Base-by-base conservation (phyloP, 2,888 invertebrate genomes). In the Carcina quercana region DNA sequence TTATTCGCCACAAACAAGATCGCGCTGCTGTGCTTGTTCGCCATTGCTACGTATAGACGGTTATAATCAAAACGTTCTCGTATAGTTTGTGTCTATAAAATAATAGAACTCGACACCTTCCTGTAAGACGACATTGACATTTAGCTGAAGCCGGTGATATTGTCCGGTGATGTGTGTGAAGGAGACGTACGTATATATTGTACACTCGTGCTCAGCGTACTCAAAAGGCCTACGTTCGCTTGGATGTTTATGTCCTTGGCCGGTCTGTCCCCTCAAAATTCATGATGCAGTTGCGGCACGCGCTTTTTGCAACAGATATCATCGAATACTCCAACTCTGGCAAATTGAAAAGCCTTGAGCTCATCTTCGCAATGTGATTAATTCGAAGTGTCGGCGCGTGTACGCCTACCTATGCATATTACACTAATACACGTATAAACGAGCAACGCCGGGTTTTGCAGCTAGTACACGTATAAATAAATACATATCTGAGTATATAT, bases 71-170 rank as follows among this genome's bases (percentile, higher is more conserved):
- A n/a, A n/a, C n/a, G n/a, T n/a, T n/a, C n/a, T n/a, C n/a, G n/a
- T n/a, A n/a, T n/a, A n/a, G n/a, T n/a, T n/a, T n/a, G n/a, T n/a
- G n/a, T n/a, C n/a, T n/a, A n/a, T n/a, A n/a, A n/a, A n/a, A n/a
- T n/a, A n/a, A n/a, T n/a, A n/a, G n/a, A n/a, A n/a, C n/a, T n/a
- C n/a, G n/a, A n/a, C n/a, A n/a, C 66, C 75, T 76, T 78, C 76
- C 75, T 76, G 74, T 54, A 54, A 56, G 47, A 48, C 53, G 78
- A 61, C 79, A 78, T 78, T 79, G 80, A 79, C 79, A 76, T 79
- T 80, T 78, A 63, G 47, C 35, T 41, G 38, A 40, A 45, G 58
- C 42, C 42, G 36, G 39, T 38, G 39, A 30, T 36, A 38, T 44
- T 50, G 41, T 45, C 53, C 55, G 56, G 56, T 56, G 50, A 57